Base-by-base conservation (phyloP, 2,888 invertebrate species). In the Drosophila conformis region DNA sequence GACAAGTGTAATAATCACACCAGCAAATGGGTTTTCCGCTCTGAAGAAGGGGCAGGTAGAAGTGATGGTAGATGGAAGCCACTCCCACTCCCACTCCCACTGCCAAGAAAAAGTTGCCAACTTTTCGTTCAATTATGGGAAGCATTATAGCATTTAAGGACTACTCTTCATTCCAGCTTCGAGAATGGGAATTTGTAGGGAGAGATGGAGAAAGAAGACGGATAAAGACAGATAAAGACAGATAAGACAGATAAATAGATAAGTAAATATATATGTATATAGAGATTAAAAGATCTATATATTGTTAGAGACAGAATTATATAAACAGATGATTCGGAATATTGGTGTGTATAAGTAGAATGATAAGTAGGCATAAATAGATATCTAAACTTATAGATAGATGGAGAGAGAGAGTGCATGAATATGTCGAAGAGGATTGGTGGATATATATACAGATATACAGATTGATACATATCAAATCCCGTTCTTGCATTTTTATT, bases 1-100 rank as follows among this genome's bases (percentile, higher is more conserved):
- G 73, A 77, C 69, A 77, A 77, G 73, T 76, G 76, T 62, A 76
- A 76, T 76, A 76, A 76, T 73, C 78, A 51, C 52, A 54, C 48
- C 27, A 57, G 38, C 27, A 52, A 69, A 63, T 51, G 8, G 25
- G 46, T 25, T 46, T 46, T 25, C 15, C 25, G 4, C 18, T 4
- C 38, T 36, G 36, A 38, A 2, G 38, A 38, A 18, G 18, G 8
- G 21, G 11, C 42, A 11, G 21, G 11, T 11, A 10, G 8, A n/a
- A 25, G 31, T 31, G 7, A 25, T 21, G 11, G 35, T 8, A 46
- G 46, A 25, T 25, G 40, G 21, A 42, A 11, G 11, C 25, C 4
- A 25, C 15, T 7, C 36, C 36, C 36, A 36, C 36, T 36, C 36
- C 36, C 36, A 15, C 15, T 36, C 36, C 36, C 15, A 36, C 36